phyloP scores from a whole-genome alignment of 2,113 vertebrate species.

The Mirounga angustirostris region DNA sequence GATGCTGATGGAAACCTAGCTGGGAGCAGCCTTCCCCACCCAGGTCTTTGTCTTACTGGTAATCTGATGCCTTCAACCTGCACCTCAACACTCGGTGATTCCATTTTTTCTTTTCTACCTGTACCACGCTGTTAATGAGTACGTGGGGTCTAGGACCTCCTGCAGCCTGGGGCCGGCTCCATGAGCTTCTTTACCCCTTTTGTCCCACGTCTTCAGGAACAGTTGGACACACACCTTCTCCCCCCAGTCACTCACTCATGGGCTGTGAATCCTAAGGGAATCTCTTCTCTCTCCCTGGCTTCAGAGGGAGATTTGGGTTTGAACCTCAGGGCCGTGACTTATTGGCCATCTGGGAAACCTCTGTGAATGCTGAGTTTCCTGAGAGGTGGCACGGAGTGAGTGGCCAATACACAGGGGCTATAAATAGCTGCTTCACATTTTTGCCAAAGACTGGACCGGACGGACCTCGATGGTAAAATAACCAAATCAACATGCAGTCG shows the following conservation, averaged over 20 bases:
- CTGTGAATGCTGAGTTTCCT: not conserved
- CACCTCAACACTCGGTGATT: not conserved
- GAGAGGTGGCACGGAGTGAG: not conserved
- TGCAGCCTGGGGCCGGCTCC: not conserved
- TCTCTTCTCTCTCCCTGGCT: not conserved
- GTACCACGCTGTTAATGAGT: not conserved
- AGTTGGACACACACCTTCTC: not conserved
- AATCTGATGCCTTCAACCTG: not conserved
- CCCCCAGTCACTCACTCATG: not conserved
- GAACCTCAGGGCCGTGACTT: not conserved
- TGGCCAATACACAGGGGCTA: not conserved
- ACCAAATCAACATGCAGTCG: not conserved
- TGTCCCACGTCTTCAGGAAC: not conserved
- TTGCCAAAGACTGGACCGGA: not conserved
- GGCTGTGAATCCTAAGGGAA: not conserved
- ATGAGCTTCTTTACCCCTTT: fast-evolving
- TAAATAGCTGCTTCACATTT: not conserved
- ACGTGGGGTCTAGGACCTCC: not conserved
- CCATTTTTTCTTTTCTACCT: not conserved
- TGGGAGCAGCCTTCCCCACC: not conserved
- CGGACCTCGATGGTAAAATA: not conserved
- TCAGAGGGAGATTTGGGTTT: not conserved
- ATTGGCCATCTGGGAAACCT: not conserved
- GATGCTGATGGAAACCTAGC: not conserved
- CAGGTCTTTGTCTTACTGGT: not conserved